Conservation (phyloP, 2,113 vertebrate genomes). For the Lycaon pictus region DNA sequence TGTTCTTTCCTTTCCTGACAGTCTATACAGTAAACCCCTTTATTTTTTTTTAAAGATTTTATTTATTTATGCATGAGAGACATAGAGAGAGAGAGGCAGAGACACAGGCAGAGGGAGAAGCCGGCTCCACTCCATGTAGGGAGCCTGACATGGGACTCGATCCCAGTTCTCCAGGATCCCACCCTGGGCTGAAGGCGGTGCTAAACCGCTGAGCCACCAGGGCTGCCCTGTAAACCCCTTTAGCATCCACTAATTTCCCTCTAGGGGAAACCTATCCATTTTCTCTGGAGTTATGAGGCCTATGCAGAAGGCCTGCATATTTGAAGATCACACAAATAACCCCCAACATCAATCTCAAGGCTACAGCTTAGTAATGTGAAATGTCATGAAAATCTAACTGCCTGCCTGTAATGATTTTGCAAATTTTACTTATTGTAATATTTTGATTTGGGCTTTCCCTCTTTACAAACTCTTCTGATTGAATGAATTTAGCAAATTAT, state of each 20-base stretch:
- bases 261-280: not conserved
- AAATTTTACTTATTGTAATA: not conserved
- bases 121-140: too few species aligned
- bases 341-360: not conserved
- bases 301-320: not conserved
- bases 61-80: too few species aligned
- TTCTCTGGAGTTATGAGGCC: not conserved
- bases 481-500: slow-evolving; percentile 7
- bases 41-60: too few species aligned
- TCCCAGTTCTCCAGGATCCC: too few species aligned
- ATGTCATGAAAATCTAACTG: not conserved
- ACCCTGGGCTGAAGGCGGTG: too few species aligned
- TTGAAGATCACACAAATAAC: slow-evolving; percentile 10
- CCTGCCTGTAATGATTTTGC: not conserved
- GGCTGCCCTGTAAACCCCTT: not conserved
- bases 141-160: too few species aligned
- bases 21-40: not conserved
- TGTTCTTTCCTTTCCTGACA: not conserved
- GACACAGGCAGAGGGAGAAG: too few species aligned
- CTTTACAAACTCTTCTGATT: not conserved
- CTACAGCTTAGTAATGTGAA: slow-evolving; percentile 9
- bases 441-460: not conserved
- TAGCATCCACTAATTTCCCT: not conserved
- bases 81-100: too few species aligned
- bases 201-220: too few species aligned